Evolutionary conservation across 2,113 vertebrate genomes (phyloP), one percentile per base, ranked within the genome.

Genomic region (Brachirus orientalis): DNA sequence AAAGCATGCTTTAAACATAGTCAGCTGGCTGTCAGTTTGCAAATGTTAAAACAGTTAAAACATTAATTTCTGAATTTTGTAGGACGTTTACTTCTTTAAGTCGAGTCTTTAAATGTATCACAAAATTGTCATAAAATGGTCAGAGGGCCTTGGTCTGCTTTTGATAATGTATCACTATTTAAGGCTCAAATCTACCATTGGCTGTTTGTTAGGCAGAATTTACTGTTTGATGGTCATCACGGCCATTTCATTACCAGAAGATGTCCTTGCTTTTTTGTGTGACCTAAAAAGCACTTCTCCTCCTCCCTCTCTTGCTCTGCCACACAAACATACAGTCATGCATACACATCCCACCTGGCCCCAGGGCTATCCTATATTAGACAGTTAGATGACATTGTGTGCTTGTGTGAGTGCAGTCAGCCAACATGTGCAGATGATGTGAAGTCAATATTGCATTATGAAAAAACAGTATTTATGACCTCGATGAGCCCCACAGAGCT

Each of bases 391-490:
- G 91, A 93, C 92, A 92, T 89, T 91, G 84, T 75, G 90, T 88
- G 86, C 81, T 75, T 86, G 86, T 86, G 74, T 73, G 77, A 86
- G 91, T 89, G 88, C 90, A 89, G 87, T 76, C 82, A 92, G 87
- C 87, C 83, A 58, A 86, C 91, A 84, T 90, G 92, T 80, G 90
- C 85, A 85, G 79, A 90, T 83, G 90, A 91, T 88, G 86, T 86
- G 90, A 86, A 90, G 88, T 92, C 87, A 92, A 90, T 93, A 91
- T 86, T 90, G 83, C 79, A 90, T 92, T 92, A 91, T 91, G 78
- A 89, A 91, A 91, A 87, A 92, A 69, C 60, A 57, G 77, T 76
- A 89, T 88, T 88, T 86, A 89, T 92, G 89, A 91, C 91, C 88
- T 93, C 92, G 77, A 90, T 90, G 86, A 82, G 85, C 63, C 86